Conservation (phyloP, 1,140 invertebrate genomes). For the Hycleus phaleratus region DNA sequence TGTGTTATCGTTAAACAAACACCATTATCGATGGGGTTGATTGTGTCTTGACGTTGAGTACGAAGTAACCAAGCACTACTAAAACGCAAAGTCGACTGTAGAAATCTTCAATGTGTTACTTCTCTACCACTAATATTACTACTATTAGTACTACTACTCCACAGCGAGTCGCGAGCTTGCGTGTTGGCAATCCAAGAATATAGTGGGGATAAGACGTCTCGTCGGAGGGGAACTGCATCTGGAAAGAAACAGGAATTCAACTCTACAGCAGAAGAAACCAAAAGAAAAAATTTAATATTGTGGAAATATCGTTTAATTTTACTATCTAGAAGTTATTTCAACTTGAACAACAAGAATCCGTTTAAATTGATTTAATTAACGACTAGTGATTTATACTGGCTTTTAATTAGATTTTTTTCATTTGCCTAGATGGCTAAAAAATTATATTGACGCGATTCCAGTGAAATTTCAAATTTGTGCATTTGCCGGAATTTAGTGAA, state of each 20-base stretch:
- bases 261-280: not conserved
- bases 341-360: too few species aligned
- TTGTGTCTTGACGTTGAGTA: not conserved
- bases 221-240: not conserved
- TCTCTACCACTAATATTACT: not conserved
- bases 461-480: too few species aligned
- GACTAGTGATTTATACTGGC: not conserved
- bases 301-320: too few species aligned
- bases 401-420: not conserved
- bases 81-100: not conserved
- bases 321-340: too few species aligned
- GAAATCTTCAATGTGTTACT: not conserved
- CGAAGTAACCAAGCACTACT: not conserved
- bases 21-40: too few species aligned
- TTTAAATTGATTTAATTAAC: too few species aligned
- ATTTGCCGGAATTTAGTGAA: too few species aligned
- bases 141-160: too few species aligned
- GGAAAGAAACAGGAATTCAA: not conserved
- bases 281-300: not conserved
- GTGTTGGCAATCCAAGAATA: not conserved
- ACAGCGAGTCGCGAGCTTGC: constrained; percentile 4
- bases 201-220: constrained; percentile 13
- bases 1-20: too few species aligned
- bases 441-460: too few species aligned
- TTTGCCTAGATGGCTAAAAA: too few species aligned